Evolutionary conservation across 2,797 vertebrate species (phyloP), one percentile per base, ranked within the genome.

Genomic region (Eleutherodactylus coqui): DNA sequence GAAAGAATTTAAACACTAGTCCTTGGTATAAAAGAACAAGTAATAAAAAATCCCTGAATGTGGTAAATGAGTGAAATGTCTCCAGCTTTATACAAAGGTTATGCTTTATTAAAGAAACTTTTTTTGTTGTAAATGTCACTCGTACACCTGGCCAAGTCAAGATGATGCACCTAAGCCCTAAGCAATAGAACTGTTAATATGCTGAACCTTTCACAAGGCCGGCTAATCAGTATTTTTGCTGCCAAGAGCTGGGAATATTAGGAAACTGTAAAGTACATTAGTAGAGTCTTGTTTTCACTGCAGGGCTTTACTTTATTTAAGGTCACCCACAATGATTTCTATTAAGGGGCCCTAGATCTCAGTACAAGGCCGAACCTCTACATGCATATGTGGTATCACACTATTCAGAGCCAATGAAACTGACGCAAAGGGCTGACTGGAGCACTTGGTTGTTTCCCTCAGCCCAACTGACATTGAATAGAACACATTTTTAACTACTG

Each of bases 51-150:
- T 10, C 27, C 51, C 34, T 21, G 6, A 70, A 17, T 29, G 24
- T 32, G 29, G 16, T 24, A 70, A 78, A 6, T 87, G 86, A 87
- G 69, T 84, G 86, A 87, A 67, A 43, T 70, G 41, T 78, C 51
- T 73, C 75, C 64, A 67, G 78, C 64, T 75, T 79, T 72, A 80
- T 51, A 70, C 64, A 84, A 83, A 87, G 76, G 76, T 79, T 87
- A 86, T 16, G 36, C 55, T 79, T 87, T 84, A 84, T 78, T 83
- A 84, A 83, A 73, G 76, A 82, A 64, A 10, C 6, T 62, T 64
- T 53, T 86, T 73, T 73, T 70, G 7, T 45, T 69, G 19, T 72
- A 84, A 87, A 87, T 87, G 86, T 87, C 86, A 84, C 75, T 27
- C 9, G 45, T 34, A 43, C 86, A 87, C 86, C 86, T 87, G 86